phyloP scores from a whole-genome alignment of 2,888 invertebrate genomes.

The Cantharis flavilabris region DNA sequence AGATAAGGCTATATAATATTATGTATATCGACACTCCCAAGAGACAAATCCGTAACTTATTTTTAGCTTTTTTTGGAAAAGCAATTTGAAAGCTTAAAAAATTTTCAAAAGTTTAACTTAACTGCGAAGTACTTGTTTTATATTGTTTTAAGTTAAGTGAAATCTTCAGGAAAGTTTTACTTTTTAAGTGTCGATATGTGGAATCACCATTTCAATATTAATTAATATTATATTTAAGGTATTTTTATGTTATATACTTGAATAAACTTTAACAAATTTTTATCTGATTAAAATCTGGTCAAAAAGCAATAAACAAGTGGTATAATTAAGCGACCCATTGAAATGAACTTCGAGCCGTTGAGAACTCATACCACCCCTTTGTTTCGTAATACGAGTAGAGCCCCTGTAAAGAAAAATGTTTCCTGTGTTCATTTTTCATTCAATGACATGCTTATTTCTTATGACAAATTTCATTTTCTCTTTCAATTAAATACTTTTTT shows the following conservation, averaged over 20 bases:
- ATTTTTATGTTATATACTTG: neutral
- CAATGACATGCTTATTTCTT: neutral
- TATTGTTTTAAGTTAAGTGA: too few relatives aligned
- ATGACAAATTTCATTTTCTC: neutral
- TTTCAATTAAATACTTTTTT: neutral
- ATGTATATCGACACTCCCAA: too few relatives aligned
- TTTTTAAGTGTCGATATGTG: too few relatives aligned
- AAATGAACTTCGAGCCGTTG: neutral
- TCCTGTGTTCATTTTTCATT: neutral
- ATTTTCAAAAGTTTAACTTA: too few relatives aligned
- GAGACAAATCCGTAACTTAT: too few relatives aligned
- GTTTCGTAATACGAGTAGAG: neutral
- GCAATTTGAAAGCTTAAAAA: too few relatives aligned
- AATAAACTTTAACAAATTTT: neutral
- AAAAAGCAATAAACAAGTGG: neutral
- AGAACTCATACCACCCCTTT: neutral
- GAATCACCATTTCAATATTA: too few relatives aligned
- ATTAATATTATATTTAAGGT: neutral
- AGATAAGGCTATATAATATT: too few relatives aligned
- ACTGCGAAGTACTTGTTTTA: too few relatives aligned
- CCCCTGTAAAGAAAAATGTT: neutral
- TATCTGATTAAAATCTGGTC: neutral
- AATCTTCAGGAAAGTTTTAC: too few relatives aligned
- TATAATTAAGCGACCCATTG: neutral
- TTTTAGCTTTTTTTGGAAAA: too few relatives aligned